These are phyloP conservation scores for Cyclargus thomasi DNA, from an alignment of 1,140 invertebrate genomes.

Conservation along the genomic window DNA sequence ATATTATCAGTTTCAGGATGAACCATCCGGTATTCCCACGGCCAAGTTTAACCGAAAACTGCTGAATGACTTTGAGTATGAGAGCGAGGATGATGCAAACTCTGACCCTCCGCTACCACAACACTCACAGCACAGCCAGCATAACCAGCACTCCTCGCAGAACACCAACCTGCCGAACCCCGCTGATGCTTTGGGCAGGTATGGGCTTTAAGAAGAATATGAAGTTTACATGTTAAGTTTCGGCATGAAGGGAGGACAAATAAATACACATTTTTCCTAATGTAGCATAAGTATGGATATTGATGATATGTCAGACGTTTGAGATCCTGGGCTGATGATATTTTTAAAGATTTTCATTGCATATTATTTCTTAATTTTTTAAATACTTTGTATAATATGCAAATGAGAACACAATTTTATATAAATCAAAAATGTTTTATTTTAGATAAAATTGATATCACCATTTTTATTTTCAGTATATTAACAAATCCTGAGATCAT, in stretches of 20 bases:
- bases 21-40: slow-evolving; percentile 39
- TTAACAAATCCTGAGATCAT: slow-evolving; percentile 85
- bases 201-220: background rate
- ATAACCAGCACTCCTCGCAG: slow-evolving; percentile 20
- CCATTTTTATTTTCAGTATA: slow-evolving; percentile 70
- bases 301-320: too few relatives aligned
- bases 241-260: too few relatives aligned
- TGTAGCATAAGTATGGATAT: too few relatives aligned
- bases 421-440: background rate
- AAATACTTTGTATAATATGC: too few relatives aligned
- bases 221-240: too few relatives aligned
- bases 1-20: slow-evolving; percentile 61
- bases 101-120: slow-evolving; percentile 31
- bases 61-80: slow-evolving; percentile 72
- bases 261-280: too few relatives aligned
- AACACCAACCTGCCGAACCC: slow-evolving; percentile 34
- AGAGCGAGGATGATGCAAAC: slow-evolving; percentile 62
- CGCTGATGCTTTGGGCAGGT: slow-evolving; percentile 64
- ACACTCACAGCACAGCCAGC: slow-evolving; percentile 22
- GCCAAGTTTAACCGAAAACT: slow-evolving; percentile 68
- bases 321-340: too few relatives aligned
- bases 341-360: too few relatives aligned
- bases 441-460: background rate
- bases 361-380: too few relatives aligned
- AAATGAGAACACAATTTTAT: too few relatives aligned